These are phyloP conservation scores for Drosophila insularis DNA, from an alignment of 1,140 invertebrate genomes.

Conservation along the genomic window DNA sequence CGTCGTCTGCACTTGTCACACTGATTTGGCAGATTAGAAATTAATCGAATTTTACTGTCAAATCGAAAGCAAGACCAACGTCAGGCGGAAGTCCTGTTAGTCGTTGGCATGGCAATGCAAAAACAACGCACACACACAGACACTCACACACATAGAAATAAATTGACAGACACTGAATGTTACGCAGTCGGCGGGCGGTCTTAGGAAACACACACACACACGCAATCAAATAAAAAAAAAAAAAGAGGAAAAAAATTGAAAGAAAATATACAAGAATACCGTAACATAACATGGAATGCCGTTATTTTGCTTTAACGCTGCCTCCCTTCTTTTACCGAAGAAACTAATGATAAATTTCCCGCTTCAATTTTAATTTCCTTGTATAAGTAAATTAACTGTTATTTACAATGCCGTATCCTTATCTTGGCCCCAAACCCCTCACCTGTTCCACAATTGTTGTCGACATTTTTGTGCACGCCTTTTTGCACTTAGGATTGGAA, in stretches of 20 bases:
- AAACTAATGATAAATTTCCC: slow-evolving; percentile 11
- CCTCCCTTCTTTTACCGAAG: too few relatives aligned
- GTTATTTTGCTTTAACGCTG: slow-evolving; percentile 25
- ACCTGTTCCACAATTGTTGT: slow-evolving; percentile 77
- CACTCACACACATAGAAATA: slow-evolving; percentile 48
- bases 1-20: slow-evolving; percentile 68
- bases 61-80: slow-evolving; percentile 62
- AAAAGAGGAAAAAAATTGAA: not conserved
- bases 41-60: slow-evolving; percentile 80
- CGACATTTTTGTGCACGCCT: slow-evolving; percentile 67
- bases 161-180: slow-evolving; percentile 70
- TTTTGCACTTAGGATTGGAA: slow-evolving; percentile 29
- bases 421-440: slow-evolving; percentile 33
- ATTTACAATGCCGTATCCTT: slow-evolving; percentile 22
- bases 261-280: slow-evolving; percentile 44
- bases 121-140: slow-evolving; percentile 41
- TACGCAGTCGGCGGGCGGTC: slow-evolving; percentile 69
- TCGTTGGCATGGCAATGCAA: slow-evolving; percentile 75
- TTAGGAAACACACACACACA: slow-evolving; percentile 19
- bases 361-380: slow-evolving; percentile 6
- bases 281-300: slow-evolving; percentile 35
- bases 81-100: slow-evolving; percentile 40
- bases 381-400: slow-evolving; percentile 22
- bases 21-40: slow-evolving; percentile 79
- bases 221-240: not conserved